Evolutionary conservation across 2,888 invertebrate species (phyloP), one percentile per base, ranked within the genome.

Genomic region (Parochlus steinenii): DNA sequence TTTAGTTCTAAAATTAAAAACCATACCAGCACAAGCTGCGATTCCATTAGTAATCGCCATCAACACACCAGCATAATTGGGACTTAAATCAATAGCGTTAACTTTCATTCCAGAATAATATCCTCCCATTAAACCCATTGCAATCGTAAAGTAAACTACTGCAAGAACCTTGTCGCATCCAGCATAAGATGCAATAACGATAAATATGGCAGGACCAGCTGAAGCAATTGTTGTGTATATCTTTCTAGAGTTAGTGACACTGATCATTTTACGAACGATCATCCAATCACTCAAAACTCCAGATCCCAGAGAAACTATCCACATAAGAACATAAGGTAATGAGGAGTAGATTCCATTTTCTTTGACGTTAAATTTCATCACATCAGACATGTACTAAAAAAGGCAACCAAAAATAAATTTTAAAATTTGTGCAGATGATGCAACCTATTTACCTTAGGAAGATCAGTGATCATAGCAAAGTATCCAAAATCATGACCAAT

Each of bases 401-500:
- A 31, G n/a, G 3, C 12, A 7, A 11, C 12, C 6, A 12, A 22
- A 31, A 23, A 23, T 22, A 31, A 3, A 6, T 19, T 4, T 19
- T 4, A 12, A 6, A 19, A 31, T 6, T 10, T 18, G 19, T 3
- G 17, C 6, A 25, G 12, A 25, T 6, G n/a, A 25, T 11, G 10
- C 5, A 25, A 25, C 5, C n/a, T n/a, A n/a, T n/a, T 10, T 32
- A 32, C 32, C 7, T 71, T 72, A 0, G 76, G 76, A 8, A 77
- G 56, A 47, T 76, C 74, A 1, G 74, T 73, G 15, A 75, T 68
- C 67, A 77, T 71, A 5, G 73, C 74, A 51, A 72, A 75, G 48
- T 74, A 71, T 4, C 74, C 74, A 69, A 73, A 77, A 46, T 74
- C 73, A 51, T 75, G 74, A 3, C 72, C 72, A 41, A 71, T 61